These are phyloP conservation scores for Dipodomys stephensi DNA, from an alignment of 2,113 vertebrate species.

Conservation along the genomic window DNA sequence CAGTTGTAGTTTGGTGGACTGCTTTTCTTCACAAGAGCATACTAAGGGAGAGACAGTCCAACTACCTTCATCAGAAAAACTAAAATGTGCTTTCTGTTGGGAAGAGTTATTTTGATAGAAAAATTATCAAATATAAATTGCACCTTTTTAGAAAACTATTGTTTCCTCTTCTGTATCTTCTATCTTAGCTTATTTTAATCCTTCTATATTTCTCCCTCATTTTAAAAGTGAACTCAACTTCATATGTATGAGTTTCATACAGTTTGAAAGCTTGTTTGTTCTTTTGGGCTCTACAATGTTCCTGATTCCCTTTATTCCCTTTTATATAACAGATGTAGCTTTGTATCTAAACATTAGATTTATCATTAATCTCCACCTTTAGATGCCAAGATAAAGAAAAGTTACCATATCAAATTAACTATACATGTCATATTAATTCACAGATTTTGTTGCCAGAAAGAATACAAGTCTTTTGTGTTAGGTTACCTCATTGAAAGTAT, in stretches of 20 bases:
- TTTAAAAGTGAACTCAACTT: not conserved
- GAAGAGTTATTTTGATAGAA: not conserved
- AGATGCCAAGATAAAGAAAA: slow-evolving; percentile 54
- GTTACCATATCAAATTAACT: not conserved
- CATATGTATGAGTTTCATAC: slow-evolving; percentile 7
- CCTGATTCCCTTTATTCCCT: not conserved
- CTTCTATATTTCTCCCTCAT: not conserved
- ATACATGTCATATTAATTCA: not conserved
- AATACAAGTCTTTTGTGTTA: not conserved
- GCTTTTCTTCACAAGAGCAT: not conserved
- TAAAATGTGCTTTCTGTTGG: not conserved
- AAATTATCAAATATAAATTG: too few relatives aligned
- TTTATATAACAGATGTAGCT: not conserved
- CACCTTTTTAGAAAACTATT: too few relatives aligned
- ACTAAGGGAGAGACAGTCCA: not conserved
- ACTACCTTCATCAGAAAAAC: not conserved
- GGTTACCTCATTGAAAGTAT: not conserved
- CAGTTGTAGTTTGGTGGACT: not conserved
- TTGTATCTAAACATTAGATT: not conserved
- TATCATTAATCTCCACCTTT: not conserved
- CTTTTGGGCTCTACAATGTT: slow-evolving; percentile 20
- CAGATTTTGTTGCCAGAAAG: not conserved
- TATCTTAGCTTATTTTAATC: not conserved
- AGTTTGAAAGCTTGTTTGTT: not conserved
- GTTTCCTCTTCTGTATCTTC: not conserved